These are phyloP conservation scores for Noctilio leporinus DNA, from an alignment of 2,113 vertebrate genomes.

Conservation along the genomic window DNA sequence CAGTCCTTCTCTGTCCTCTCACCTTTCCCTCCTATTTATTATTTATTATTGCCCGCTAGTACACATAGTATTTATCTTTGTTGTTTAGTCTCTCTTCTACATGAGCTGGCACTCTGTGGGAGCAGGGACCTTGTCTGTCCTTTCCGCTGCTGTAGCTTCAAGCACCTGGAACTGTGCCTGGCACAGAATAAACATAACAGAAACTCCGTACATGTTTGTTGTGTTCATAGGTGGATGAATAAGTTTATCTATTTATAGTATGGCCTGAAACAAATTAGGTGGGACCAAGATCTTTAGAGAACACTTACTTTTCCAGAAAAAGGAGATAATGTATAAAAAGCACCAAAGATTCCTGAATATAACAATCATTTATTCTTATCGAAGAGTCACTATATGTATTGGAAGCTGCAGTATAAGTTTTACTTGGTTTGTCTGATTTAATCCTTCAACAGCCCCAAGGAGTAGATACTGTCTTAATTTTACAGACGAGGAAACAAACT, in stretches of 20 bases:
- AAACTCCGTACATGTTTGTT: neutral
- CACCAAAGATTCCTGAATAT: neutral
- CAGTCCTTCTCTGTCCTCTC: neutral
- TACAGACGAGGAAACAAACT: conserved; percentile 12
- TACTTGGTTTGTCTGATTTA: neutral
- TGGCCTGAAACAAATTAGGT: neutral
- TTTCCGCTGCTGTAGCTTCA: neutral
- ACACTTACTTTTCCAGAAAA: neutral
- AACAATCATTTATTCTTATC: conserved; percentile 1
- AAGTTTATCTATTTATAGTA: neutral
- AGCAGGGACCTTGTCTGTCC: neutral
- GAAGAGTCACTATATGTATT: neutral
- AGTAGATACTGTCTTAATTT: neutral
- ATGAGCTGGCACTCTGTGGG: neutral
- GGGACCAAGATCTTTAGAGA: neutral
- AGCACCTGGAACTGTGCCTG: neutral
- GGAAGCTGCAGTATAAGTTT: neutral
- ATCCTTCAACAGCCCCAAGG: neutral
- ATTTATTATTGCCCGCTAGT: neutral
- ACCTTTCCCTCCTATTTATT: neutral
- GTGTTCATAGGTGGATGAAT: neutral
- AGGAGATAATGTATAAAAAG: neutral
- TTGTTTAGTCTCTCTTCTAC: neutral
- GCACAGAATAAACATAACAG: neutral
- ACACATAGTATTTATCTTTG: neutral